These are phyloP conservation scores for Hemichromis elongatus DNA, from an alignment of 2,113 vertebrate species.

Conservation along the genomic window DNA sequence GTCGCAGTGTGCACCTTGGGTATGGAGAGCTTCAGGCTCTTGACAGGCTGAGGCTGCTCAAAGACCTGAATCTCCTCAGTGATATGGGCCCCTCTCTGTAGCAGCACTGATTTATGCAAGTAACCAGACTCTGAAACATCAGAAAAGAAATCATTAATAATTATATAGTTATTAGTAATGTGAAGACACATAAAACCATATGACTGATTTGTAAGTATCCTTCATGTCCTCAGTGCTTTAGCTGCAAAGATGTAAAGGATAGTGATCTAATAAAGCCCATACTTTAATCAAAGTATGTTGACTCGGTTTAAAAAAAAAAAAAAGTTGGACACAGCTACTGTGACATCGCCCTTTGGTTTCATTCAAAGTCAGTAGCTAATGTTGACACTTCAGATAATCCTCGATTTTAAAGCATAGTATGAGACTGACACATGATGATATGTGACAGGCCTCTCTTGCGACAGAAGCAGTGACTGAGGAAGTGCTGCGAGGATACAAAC, in stretches of 20 bases:
- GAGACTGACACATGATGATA: too few species aligned
- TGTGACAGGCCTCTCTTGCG: background rate
- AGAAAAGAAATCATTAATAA: background rate
- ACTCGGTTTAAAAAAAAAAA: too few species aligned
- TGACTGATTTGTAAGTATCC: background rate
- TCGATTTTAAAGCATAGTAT: too few species aligned
- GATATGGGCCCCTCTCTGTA: slow-evolving; percentile 76
- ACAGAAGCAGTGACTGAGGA: too few species aligned
- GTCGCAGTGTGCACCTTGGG: slow-evolving; percentile 51
- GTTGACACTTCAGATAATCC: too few species aligned
- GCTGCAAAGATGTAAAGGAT: too few species aligned
- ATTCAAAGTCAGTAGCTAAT: too few species aligned
- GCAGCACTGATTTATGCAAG: slow-evolving; percentile 87
- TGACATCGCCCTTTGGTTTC: too few species aligned
- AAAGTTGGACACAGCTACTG: too few species aligned
- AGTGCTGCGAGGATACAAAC: background rate
- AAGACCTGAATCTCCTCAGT: slow-evolving; percentile 88
- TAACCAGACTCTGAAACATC: slow-evolving; percentile 74
- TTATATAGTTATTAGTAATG: background rate
- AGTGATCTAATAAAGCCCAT: too few species aligned
- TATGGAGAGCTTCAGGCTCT: slow-evolving; percentile 81
- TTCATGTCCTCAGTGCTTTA: background rate
- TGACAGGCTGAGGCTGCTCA: slow-evolving; percentile 75
- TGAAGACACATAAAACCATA: background rate
- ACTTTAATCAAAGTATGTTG: background rate